phyloP scores from a whole-genome alignment of 2,113 vertebrate genomes.

The Notarius quadriscutis region DNA sequence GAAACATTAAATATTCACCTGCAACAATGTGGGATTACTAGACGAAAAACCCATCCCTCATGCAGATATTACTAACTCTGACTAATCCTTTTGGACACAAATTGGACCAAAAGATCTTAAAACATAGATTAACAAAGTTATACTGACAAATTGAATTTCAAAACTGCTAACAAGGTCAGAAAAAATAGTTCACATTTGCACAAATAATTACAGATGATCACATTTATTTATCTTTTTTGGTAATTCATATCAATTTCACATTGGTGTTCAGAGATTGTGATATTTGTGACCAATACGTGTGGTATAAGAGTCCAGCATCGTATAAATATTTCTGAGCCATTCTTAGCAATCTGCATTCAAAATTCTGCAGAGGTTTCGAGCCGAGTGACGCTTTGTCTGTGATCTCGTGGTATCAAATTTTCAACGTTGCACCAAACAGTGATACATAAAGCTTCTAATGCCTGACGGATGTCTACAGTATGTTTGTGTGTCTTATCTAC shows the following conservation, averaged over 20 bases:
- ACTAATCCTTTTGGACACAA: slow-evolving; percentile 81
- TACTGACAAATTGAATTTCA: slow-evolving; percentile 83
- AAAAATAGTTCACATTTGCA: slow-evolving; percentile 86
- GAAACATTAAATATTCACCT: slow-evolving; percentile 88
- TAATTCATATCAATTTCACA: slow-evolving; percentile 78
- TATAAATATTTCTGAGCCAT: slow-evolving; percentile 56
- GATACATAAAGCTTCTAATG: slow-evolving; percentile 55
- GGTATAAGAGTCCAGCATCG: slow-evolving; percentile 62
- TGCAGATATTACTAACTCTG: slow-evolving; percentile 89
- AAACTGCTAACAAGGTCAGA: slow-evolving; percentile 85
- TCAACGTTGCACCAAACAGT: slow-evolving; percentile 58
- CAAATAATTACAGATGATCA: slow-evolving; percentile 87
- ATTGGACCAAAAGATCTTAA: slow-evolving; percentile 85
- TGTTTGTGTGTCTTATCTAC: slow-evolving; percentile 53
- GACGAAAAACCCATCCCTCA: slow-evolving; percentile 84
- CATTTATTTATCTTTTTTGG: slow-evolving; percentile 68
- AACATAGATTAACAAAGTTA: slow-evolving; percentile 84
- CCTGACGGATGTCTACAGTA: slow-evolving; percentile 54
- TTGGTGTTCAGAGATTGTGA: slow-evolving; percentile 76
- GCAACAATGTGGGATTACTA: slow-evolving; percentile 86
- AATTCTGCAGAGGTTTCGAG: slow-evolving; percentile 54
- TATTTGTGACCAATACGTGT: slow-evolving; percentile 68
- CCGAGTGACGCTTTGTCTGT: slow-evolving; percentile 44
- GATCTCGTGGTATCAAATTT: slow-evolving; percentile 51
- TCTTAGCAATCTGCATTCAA: slow-evolving; percentile 69